Conservation (phyloP, 2,113 vertebrate species). For the Chaenocephalus aceratus region DNA sequence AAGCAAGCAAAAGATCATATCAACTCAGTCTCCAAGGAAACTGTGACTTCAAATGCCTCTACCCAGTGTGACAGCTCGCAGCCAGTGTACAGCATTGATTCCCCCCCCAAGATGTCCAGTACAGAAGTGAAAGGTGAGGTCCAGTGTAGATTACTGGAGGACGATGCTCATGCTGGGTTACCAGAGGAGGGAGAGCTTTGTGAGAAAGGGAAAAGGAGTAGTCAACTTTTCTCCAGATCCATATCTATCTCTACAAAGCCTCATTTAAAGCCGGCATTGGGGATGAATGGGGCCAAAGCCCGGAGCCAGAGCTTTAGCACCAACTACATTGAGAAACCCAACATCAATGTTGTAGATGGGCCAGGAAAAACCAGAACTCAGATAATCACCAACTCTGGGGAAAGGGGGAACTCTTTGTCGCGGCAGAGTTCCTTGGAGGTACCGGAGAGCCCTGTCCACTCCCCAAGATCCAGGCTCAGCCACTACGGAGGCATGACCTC, state of each 20-base stretch:
- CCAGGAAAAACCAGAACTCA: slow-evolving; percentile 89
- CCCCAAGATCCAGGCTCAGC: slow-evolving; percentile 73
- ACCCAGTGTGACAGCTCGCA: slow-evolving; percentile 60
- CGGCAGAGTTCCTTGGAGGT: slow-evolving; percentile 86
- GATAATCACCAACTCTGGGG: slow-evolving; percentile 93
- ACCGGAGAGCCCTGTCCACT: slow-evolving; percentile 72
- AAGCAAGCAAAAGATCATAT: slow-evolving; percentile 94
- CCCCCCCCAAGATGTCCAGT: slow-evolving; percentile 47
- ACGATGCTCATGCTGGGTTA: slow-evolving; percentile 43
- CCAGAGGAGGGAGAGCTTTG: slow-evolving; percentile 54
- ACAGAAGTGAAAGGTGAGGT: slow-evolving; percentile 68
- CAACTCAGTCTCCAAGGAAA: slow-evolving; percentile 89
- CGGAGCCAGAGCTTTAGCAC: slow-evolving; percentile 94
- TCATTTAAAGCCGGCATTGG: slow-evolving; percentile 90
- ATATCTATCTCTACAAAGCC: slow-evolving; percentile 88
- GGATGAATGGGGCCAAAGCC: slow-evolving; percentile 95
- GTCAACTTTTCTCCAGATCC: slow-evolving; percentile 86
- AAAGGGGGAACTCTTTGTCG: slow-evolving; percentile 90
- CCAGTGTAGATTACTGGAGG: slow-evolving; percentile 61
- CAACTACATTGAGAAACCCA: slow-evolving; percentile 87
- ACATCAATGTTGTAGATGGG: slow-evolving; percentile 78
- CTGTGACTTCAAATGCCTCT: slow-evolving; percentile 67
- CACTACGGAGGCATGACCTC: slow-evolving; percentile 78
- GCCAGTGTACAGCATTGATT: slow-evolving; percentile 43
- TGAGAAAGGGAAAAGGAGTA: slow-evolving; percentile 81